Percentiles rank a stretch among this genome's conserved stretches.
Evolutionary conservation across 1,140 invertebrate genomes (phyloP).

Genomic region (Aporrectodea caliginosa): DNA sequence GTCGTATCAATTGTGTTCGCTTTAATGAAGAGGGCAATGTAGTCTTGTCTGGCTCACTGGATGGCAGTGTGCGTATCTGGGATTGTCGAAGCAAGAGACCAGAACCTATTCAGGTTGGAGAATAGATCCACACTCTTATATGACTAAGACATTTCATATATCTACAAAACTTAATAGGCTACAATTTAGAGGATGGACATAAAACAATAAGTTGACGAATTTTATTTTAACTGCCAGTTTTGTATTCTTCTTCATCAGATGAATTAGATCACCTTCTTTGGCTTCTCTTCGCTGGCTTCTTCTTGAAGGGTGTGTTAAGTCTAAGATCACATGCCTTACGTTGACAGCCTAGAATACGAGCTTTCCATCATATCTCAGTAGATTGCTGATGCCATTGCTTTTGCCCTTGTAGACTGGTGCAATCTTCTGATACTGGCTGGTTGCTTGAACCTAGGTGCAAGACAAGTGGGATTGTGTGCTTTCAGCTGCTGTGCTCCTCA

Average conservation of each 20-base stretch:
- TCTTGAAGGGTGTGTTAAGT: too few relatives aligned
- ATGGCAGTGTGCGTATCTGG: conserved; percentile 85
- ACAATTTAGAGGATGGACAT: background rate
- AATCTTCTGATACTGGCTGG: too few relatives aligned
- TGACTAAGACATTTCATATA: background rate
- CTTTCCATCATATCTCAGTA: too few relatives aligned
- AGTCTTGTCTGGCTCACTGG: conserved; percentile 82
- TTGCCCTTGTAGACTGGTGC: too few relatives aligned
- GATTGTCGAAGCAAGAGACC: conserved; percentile 70
- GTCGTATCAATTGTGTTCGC: conserved; percentile 76
- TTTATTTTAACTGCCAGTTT: background rate
- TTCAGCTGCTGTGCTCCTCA: too few relatives aligned
- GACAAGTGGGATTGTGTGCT: too few relatives aligned
- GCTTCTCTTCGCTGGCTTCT: background rate
- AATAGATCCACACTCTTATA: background rate
- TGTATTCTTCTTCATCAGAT: background rate
- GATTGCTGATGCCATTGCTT: too few relatives aligned
- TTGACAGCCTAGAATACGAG: too few relatives aligned
- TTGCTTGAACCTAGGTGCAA: too few relatives aligned
- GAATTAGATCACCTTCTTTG: background rate
- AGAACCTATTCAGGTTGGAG: conserved; percentile 64
- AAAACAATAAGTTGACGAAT: background rate
- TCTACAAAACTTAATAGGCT: background rate
- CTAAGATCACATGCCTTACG: too few relatives aligned
- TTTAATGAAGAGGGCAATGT: conserved; percentile 93